These are phyloP conservation scores for Porites lutea DNA, from an alignment of 64 coral and sea anemone genomes.

Conservation along the genomic window DNA sequence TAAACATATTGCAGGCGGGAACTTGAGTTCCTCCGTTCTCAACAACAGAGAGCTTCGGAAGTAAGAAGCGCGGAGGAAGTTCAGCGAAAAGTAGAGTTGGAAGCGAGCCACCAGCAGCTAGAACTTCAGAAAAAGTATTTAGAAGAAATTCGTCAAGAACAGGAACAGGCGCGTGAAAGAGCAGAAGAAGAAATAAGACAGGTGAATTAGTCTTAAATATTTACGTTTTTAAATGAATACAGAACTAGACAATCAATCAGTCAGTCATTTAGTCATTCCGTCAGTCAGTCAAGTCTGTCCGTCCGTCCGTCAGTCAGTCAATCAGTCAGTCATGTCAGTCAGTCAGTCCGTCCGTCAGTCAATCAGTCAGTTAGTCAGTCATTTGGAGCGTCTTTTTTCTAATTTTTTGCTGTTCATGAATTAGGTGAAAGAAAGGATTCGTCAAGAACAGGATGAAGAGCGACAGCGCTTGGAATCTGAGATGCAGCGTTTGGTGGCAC, in stretches of 20 bases:
- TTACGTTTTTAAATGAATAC: too few species aligned
- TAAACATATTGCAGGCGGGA: constrained; percentile 71
- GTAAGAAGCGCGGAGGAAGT: constrained; percentile 75
- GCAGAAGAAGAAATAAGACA: constrained; percentile 88
- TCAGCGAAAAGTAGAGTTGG: constrained; percentile 70
- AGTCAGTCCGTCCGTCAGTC: too few species aligned
- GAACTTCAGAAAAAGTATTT: constrained; percentile 94
- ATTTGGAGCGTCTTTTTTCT: too few species aligned
- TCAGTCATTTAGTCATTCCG: too few species aligned
- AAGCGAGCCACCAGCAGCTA: constrained; percentile 75
- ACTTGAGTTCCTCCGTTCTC: constrained; percentile 86
- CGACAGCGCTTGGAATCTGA: constrained; percentile 79
- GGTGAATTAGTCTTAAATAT: not conserved
- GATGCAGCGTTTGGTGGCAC: constrained; percentile 86
- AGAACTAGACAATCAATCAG: too few species aligned
- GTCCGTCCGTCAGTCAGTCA: too few species aligned
- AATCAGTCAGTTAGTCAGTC: too few species aligned
- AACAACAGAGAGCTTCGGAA: constrained; percentile 87
- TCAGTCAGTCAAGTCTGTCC: too few species aligned
- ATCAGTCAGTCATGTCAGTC: too few species aligned
- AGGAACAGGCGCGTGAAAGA: constrained; percentile 75
- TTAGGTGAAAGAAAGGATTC: constrained; percentile 87
- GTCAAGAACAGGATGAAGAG: constrained; percentile 90
- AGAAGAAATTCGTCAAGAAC: constrained; percentile 89
- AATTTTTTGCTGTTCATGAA: not conserved